These are phyloP conservation scores for Mystacides longicornis DNA, from an alignment of 2,888 invertebrate genomes.

Conservation along the genomic window DNA sequence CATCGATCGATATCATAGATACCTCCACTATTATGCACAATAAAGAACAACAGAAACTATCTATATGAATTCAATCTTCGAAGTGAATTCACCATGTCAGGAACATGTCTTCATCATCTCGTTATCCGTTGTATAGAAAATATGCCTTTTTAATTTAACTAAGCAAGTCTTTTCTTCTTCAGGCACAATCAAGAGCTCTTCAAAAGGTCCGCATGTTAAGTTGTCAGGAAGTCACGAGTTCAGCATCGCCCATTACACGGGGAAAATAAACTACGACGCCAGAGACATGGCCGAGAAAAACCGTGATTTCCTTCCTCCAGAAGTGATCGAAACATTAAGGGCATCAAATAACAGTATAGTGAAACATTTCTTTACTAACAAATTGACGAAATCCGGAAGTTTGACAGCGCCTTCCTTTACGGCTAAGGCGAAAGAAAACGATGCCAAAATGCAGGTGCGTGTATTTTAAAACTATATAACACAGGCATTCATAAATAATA, in stretches of 20 bases:
- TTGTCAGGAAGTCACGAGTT: slow-evolving; percentile 61
- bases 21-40: no score
- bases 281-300: slow-evolving; percentile 83
- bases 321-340: slow-evolving; percentile 81
- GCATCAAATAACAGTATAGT: slow-evolving; percentile 63
- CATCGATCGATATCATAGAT: no score
- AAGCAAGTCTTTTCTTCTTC: not conserved
- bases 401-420: slow-evolving; percentile 43
- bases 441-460: slow-evolving; percentile 45
- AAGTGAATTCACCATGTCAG: no score
- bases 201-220: slow-evolving; percentile 49
- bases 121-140: no score
- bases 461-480: not conserved
- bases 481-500: no score
- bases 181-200: slow-evolving; percentile 51
- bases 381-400: slow-evolving; percentile 80
- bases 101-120: no score
- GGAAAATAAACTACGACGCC: slow-evolving; percentile 77
- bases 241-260: slow-evolving; percentile 84
- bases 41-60: no score
- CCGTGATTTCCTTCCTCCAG: slow-evolving; percentile 83
- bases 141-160: not conserved
- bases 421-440: slow-evolving; percentile 26
- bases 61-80: no score
- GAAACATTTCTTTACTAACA: slow-evolving; percentile 73